phyloP scores from a whole-genome alignment of 1,140 invertebrate genomes.

The Halotydeus destructor region DNA sequence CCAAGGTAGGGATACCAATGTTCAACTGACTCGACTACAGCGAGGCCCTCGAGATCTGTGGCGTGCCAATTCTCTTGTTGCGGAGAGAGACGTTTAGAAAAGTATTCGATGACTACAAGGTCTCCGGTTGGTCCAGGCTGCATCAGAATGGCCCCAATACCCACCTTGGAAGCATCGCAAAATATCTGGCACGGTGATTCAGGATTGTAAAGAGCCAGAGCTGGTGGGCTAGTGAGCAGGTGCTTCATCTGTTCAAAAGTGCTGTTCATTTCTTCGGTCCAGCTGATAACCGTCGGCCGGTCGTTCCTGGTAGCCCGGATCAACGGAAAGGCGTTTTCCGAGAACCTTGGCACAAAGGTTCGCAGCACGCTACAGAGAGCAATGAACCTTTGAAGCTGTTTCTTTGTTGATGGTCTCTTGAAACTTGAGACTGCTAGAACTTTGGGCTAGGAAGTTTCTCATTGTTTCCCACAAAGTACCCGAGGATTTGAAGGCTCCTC shows the following conservation, averaged over 20 bases:
- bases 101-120: neutral
- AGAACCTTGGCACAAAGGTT: no score
- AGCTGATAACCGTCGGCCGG: no score
- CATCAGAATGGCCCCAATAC: neutral
- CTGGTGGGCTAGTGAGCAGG: no score
- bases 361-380: no score
- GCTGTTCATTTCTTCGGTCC: no score
- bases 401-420: no score
- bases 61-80: slow-evolving; percentile 2
- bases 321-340: no score
- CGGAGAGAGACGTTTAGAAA: neutral
- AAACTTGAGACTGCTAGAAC: no score
- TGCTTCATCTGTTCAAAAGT: no score
- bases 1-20: slow-evolving; percentile 1
- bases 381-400: no score
- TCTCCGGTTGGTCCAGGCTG: neutral
- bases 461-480: slow-evolving; percentile 4
- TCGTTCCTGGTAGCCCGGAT: no score
- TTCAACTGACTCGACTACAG: neutral
- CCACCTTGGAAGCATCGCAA: slow-evolving; percentile 1
- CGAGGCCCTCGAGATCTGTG: slow-evolving; percentile 2
- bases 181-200: slow-evolving; percentile 1
- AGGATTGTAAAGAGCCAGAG: no score
- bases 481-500: slow-evolving; percentile 7
- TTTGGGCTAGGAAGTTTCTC: slow-evolving; percentile 16